Conservation (phyloP, 2,113 vertebrate genomes). For the Crotalus horridus region DNA sequence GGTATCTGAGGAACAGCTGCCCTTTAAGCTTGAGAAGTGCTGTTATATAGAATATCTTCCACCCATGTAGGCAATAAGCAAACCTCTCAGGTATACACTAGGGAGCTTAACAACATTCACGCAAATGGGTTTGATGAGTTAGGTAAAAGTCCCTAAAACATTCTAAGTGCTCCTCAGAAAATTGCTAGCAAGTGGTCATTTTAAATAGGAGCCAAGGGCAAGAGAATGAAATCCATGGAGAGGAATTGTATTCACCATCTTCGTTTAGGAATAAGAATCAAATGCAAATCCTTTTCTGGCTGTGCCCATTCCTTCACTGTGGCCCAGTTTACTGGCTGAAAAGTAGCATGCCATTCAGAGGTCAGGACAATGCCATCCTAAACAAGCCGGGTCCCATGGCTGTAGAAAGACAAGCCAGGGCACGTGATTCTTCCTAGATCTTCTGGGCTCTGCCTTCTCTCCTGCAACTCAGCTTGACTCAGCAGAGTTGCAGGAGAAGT, state of each 20-base stretch:
- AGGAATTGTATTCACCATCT: neutral
- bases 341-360: neutral
- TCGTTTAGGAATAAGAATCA: neutral
- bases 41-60: neutral
- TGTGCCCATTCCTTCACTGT: neutral
- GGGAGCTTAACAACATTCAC: neutral
- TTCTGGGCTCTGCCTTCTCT: neutral
- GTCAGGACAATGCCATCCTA: neutral
- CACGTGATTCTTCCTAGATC: neutral
- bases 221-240: neutral
- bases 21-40: neutral
- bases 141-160: neutral
- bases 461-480: neutral
- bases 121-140: neutral
- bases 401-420: neutral
- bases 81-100: neutral
- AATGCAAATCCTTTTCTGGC: neutral
- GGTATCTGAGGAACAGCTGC: neutral
- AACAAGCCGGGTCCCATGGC: neutral
- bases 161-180: neutral
- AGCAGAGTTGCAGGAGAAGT: neutral
- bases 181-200: neutral
- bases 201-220: neutral
- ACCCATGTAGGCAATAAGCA: neutral
- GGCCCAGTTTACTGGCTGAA: neutral